Conservation (phyloP, 2,888 invertebrate species). For the Acrobasis consociella region DNA sequence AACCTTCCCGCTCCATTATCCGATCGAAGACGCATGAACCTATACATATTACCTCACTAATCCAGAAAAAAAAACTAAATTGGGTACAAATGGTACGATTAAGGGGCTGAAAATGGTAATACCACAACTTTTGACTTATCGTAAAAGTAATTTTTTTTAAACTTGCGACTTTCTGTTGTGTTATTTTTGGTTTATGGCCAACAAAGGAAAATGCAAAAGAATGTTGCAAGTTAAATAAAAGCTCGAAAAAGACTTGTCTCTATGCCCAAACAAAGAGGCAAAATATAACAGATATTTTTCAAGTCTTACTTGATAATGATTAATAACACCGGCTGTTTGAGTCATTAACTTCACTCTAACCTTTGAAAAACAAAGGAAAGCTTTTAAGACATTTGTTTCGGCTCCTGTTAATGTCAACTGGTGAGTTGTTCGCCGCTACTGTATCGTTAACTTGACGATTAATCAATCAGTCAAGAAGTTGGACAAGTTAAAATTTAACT, state of each 20-base stretch:
- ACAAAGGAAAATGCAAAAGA: too few species aligned
- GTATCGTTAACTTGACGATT: conserved; percentile 15
- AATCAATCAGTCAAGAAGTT: conserved; percentile 8
- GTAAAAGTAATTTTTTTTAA: too few species aligned
- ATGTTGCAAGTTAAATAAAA: neutral
- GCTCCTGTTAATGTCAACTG: conserved; percentile 18
- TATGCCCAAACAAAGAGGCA: neutral
- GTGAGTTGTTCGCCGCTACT: conserved; percentile 17
- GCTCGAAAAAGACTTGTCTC: neutral
- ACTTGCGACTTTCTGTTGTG: too few species aligned
- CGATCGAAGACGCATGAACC: too few species aligned
- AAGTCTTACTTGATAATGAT: conserved; percentile 15
- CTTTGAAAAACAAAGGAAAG: conserved; percentile 30
- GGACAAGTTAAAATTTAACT: conserved; percentile 9
- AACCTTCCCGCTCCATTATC: too few species aligned
- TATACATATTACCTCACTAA: too few species aligned
- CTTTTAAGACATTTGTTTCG: conserved; percentile 31
- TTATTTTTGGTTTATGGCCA: too few species aligned
- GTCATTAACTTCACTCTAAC: conserved; percentile 23
- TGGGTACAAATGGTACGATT: too few species aligned
- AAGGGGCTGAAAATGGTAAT: too few species aligned
- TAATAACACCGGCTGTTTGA: conserved; percentile 13
- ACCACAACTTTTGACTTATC: too few species aligned
- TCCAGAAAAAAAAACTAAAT: too few species aligned
- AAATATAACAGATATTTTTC: conserved; percentile 4